Evolutionary conservation across 2,113 vertebrate species (phyloP).

Genomic region (Hippocampus zosterae): DNA sequence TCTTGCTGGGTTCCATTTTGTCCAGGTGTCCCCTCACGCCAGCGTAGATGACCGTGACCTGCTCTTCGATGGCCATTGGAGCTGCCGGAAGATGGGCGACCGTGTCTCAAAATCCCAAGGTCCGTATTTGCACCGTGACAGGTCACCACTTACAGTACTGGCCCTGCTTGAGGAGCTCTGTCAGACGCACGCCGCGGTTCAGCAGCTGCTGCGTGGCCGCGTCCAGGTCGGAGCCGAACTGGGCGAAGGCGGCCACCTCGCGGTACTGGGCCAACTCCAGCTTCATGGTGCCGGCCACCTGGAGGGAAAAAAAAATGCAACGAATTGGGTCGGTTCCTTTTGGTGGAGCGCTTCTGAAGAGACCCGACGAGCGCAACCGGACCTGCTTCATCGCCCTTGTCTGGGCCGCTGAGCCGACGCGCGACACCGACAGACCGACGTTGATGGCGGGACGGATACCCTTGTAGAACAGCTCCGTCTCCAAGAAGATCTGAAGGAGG

Average conservation of each 20-base stretch:
- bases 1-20: constrained; percentile 96
- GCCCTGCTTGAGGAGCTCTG: constrained; percentile 93
- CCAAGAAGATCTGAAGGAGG: constrained; percentile 86
- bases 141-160: constrained; percentile 84
- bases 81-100: constrained; percentile 59
- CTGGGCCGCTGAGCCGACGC: constrained; percentile 95
- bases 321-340: not conserved
- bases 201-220: constrained; percentile 92
- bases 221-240: constrained; percentile 94
- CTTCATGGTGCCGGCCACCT: constrained; percentile 98
- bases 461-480: constrained; percentile 98
- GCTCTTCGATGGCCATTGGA: constrained; percentile 97
- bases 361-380: not conserved
- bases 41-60: constrained; percentile 94
- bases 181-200: constrained; percentile 91
- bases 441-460: constrained; percentile 97
- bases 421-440: constrained; percentile 94
- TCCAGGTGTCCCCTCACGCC: constrained; percentile 93
- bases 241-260: constrained; percentile 94
- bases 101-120: not conserved
- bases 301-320: not conserved
- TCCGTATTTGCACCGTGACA: not conserved
- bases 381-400: constrained; percentile 99
- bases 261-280: constrained; percentile 95
- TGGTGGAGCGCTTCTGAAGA: not conserved